A percentile compares a stretch with the other conserved stretches of the same genome.
phyloP scores from a whole-genome alignment of 2,113 vertebrate genomes.

The Fregata magnificens region DNA sequence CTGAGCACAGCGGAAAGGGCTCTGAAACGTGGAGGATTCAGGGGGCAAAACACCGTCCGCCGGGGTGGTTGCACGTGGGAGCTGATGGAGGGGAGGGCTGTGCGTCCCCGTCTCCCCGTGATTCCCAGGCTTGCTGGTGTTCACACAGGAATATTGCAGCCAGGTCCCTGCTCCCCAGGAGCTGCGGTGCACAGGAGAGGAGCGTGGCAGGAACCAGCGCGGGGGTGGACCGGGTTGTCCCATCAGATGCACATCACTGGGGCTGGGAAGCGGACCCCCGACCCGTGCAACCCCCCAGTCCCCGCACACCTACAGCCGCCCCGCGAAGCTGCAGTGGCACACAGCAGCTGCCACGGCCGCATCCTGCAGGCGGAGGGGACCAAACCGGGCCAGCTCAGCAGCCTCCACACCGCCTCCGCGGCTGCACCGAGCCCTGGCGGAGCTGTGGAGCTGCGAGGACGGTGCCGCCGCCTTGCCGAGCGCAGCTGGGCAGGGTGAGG shows the following conservation, averaged over 20 bases:
- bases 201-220: background rate
- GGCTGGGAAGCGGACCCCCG: background rate
- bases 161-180: background rate
- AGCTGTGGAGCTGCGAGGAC: background rate
- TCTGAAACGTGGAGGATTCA: background rate
- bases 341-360: background rate
- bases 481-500: background rate
- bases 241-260: background rate
- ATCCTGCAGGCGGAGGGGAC: background rate
- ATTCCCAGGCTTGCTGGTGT: background rate
- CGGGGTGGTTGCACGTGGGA: rapidly evolving
- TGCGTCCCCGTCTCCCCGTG: rapidly evolving
- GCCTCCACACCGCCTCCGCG: background rate
- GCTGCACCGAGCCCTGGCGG: background rate
- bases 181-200: background rate
- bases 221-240: background rate
- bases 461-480: background rate
- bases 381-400: background rate
- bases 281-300: background rate
- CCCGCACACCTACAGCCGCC: background rate
- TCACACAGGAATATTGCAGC: background rate
- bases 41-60: rapidly evolving
- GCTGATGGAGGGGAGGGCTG: rapidly evolving
- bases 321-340: background rate
- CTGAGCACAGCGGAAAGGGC: background rate